Conservation (phyloP, 2,888 invertebrate species). For the Salticus scenicus region DNA sequence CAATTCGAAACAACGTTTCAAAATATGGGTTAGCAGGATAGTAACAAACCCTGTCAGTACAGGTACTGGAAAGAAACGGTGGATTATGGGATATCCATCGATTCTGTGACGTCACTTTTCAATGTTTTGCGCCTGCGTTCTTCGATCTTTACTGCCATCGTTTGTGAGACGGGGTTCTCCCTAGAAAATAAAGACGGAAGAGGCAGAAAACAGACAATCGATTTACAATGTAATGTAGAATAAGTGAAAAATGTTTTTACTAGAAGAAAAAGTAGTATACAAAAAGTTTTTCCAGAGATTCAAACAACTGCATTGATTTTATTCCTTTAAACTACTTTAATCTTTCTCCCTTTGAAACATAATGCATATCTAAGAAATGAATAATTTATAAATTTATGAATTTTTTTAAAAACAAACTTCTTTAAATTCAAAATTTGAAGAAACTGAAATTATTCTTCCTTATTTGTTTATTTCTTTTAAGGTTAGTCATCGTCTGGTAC, state of each 20-base stretch:
- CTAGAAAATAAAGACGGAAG: not conserved
- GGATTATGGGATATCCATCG: slow-evolving; percentile 49
- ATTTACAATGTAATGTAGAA: slow-evolving; percentile 45
- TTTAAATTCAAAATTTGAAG: no score
- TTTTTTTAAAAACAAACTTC: no score
- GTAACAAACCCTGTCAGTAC: slow-evolving; percentile 25
- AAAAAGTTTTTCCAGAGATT: no score
- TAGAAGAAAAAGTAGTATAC: no score
- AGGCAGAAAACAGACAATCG: slow-evolving; percentile 25
- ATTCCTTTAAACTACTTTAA: no score
- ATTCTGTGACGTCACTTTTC: slow-evolving; percentile 52
- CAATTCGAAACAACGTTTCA: slow-evolving; percentile 39
- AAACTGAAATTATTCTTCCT: no score
- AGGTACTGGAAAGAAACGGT: slow-evolving; percentile 43
- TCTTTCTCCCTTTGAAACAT: no score
- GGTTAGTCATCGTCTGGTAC: no score
- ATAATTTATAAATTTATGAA: no score
- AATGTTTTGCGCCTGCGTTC: slow-evolving; percentile 17
- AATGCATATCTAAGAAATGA: no score
- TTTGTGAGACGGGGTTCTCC: slow-evolving; percentile 14
- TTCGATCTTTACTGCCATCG: slow-evolving; percentile 26
- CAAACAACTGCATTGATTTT: no score
- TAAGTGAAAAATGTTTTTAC: slow-evolving; percentile 4
- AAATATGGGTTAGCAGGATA: slow-evolving; percentile 42
- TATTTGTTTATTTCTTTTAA: no score